phyloP scores from a whole-genome alignment of 2,888 invertebrate species.

The Eurois occulta region DNA sequence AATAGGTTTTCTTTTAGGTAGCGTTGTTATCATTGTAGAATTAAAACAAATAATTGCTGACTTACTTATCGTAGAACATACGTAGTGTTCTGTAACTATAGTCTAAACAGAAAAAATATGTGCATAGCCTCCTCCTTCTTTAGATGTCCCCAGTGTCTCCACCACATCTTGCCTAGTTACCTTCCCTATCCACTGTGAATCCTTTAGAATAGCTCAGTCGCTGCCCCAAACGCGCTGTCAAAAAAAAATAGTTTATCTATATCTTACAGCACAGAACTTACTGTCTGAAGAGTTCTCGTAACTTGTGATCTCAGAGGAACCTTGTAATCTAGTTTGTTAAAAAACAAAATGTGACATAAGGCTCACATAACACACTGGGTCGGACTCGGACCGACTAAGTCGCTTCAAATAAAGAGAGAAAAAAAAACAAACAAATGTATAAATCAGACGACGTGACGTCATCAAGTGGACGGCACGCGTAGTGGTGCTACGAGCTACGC shows the following conservation, averaged over 20 bases:
- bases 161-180: too few relatives aligned
- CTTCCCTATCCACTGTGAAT: too few relatives aligned
- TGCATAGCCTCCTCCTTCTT: too few relatives aligned
- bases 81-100: too few relatives aligned
- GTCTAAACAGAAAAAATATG: too few relatives aligned
- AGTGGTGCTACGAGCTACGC: slow-evolving; percentile 37
- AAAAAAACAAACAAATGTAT: slow-evolving; percentile 33
- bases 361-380: neutral
- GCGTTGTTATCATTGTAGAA: too few relatives aligned
- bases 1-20: too few relatives aligned
- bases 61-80: too few relatives aligned
- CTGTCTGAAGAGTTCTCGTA: neutral
- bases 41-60: too few relatives aligned
- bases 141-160: too few relatives aligned
- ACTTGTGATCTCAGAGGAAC: neutral
- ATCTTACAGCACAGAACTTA: neutral
- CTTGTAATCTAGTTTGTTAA: neutral
- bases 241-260: neutral
- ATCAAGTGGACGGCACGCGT: slow-evolving; percentile 15
- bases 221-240: neutral
- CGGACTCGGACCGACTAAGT: neutral
- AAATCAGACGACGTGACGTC: slow-evolving; percentile 36
- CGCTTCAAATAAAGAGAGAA: slow-evolving; percentile 2
- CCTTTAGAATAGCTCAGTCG: neutral
- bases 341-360: neutral